A percentile compares a stretch with the other conserved stretches of the same genome.
These are phyloP conservation scores for Drosophila tropicalis DNA, from an alignment of 1,140 invertebrate genomes.

Conservation along the genomic window DNA sequence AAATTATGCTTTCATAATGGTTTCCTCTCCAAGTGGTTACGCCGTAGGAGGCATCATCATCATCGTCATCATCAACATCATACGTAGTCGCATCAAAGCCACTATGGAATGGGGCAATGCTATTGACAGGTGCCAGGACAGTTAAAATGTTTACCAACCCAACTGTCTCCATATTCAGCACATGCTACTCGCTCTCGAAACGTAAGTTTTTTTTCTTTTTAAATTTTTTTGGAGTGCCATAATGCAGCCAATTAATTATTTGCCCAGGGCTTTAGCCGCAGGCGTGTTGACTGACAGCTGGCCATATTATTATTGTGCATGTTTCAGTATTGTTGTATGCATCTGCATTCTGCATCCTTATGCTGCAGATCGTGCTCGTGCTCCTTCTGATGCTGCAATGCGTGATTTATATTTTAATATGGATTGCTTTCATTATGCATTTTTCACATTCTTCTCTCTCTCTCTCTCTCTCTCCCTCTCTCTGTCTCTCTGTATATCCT, in stretches of 20 bases:
- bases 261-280: constrained; percentile 48
- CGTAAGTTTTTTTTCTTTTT: background rate
- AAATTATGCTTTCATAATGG: constrained; percentile 70
- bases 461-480: background rate
- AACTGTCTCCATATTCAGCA: constrained; percentile 4
- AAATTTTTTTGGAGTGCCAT: constrained; percentile 32
- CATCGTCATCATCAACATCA: background rate
- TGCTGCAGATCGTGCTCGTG: background rate
- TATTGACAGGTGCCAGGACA: constrained; percentile 60
- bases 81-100: background rate
- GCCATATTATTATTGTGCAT: constrained; percentile 64
- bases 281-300: constrained; percentile 72
- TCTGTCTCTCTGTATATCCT: background rate
- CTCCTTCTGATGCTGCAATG: constrained; percentile 41
- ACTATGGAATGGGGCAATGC: constrained; percentile 33
- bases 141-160: constrained; percentile 54
- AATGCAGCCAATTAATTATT: constrained; percentile 80
- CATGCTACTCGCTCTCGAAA: background rate
- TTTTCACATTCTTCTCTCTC: constrained; percentile 57
- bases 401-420: constrained; percentile 79
- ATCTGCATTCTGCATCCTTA: constrained; percentile 27
- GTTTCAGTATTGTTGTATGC: constrained; percentile 42
- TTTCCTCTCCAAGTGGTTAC: constrained; percentile 20
- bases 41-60: background rate
- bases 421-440: constrained; percentile 79